Percentiles rank a stretch among this genome's conserved stretches.
Evolutionary conservation across 2,113 vertebrate species (phyloP).

Genomic region (Spea bombifrons): DNA sequence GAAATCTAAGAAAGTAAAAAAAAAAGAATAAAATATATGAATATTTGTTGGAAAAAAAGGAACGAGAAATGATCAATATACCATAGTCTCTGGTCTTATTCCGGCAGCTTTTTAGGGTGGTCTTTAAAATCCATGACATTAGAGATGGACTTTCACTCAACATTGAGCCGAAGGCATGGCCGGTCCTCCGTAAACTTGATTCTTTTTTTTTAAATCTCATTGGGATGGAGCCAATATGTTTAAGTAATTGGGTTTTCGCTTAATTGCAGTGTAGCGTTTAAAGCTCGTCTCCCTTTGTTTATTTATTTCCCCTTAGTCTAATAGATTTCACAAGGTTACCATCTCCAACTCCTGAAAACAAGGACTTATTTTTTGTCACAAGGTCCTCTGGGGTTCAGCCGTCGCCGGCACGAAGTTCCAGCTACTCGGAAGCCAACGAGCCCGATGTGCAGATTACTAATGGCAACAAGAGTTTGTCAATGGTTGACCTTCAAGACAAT

Average conservation of each 20-base stretch:
- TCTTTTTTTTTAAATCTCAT: not conserved
- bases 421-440: slow-evolving; percentile 97
- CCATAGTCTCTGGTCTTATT: too few species aligned
- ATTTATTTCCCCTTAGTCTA: slow-evolving; percentile 78
- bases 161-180: not conserved
- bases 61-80: too few species aligned
- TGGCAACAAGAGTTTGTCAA: slow-evolving; percentile 94
- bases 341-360: slow-evolving; percentile 98
- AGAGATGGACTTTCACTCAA: too few species aligned
- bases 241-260: not conserved
- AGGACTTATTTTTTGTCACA: slow-evolving; percentile 99
- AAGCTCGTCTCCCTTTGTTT: slow-evolving; percentile 68
- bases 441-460: slow-evolving; percentile 89
- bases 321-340: slow-evolving; percentile 97
- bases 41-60: too few species aligned
- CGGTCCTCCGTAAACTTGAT: not conserved
- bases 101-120: too few species aligned
- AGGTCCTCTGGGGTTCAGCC: slow-evolving; percentile 91
- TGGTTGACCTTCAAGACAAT: slow-evolving; percentile 96
- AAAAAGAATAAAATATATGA: too few species aligned
- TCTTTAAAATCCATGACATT: too few species aligned
- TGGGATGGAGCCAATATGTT: slow-evolving; percentile 1
- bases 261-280: slow-evolving; percentile 58
- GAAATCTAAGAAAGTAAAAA: too few species aligned
- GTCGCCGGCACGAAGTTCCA: slow-evolving; percentile 93